These are phyloP conservation scores for Thyatira batis DNA, from an alignment of 2,888 invertebrate genomes.

Conservation along the genomic window DNA sequence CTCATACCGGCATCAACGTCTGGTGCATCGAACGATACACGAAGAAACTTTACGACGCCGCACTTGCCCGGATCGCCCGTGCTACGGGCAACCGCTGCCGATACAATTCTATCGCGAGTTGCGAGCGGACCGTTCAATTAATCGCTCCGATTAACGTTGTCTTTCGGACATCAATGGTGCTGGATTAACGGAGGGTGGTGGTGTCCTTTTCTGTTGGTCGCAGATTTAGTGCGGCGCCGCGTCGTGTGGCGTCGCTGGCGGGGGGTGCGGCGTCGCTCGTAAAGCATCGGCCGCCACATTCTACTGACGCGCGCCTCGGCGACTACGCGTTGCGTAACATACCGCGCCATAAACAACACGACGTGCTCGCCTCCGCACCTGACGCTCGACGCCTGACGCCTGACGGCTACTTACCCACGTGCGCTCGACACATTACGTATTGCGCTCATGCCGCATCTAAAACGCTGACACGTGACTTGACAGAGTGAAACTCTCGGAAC, in stretches of 20 bases:
- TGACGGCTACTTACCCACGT: slow-evolving; percentile 67
- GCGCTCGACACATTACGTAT: slow-evolving; percentile 73
- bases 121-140: slow-evolving; percentile 72
- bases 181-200: slow-evolving; percentile 75
- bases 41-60: slow-evolving; percentile 81
- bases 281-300: slow-evolving; percentile 81
- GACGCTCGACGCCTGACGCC: slow-evolving; percentile 29
- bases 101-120: slow-evolving; percentile 74
- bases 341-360: slow-evolving; percentile 79
- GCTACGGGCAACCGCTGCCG: slow-evolving; percentile 68
- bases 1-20: slow-evolving; percentile 71
- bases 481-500: slow-evolving; percentile 71
- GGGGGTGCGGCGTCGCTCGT: slow-evolving; percentile 77
- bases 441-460: slow-evolving; percentile 76
- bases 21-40: slow-evolving; percentile 82
- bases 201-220: slow-evolving; percentile 79
- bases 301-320: slow-evolving; percentile 81
- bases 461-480: slow-evolving; percentile 78
- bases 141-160: slow-evolving; percentile 76
- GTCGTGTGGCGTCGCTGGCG: slow-evolving; percentile 75
- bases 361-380: slow-evolving; percentile 70
- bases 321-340: slow-evolving; percentile 81
- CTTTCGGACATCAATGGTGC: slow-evolving; percentile 74
- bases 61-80: slow-evolving; percentile 75
- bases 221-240: slow-evolving; percentile 82